Base-by-base conservation (phyloP, 2,888 invertebrate genomes). In the Balanococcus diminutus region DNA sequence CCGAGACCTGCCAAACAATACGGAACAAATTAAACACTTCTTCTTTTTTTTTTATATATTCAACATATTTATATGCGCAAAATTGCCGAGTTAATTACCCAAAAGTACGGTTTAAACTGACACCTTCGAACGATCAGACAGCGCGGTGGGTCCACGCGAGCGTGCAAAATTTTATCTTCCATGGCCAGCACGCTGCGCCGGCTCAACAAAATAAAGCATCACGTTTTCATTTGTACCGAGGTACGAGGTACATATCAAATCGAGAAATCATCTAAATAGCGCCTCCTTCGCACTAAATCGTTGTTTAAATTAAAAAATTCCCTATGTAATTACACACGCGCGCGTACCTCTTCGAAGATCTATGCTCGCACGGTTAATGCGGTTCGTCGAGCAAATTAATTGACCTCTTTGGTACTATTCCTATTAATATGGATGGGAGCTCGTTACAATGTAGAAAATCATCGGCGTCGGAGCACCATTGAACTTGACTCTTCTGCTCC, bases 241-340 rank as follows among this genome's bases (percentile, higher is more conserved):
- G n/a, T n/a, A n/a, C n/a, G n/a, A n/a, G n/a, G n/a, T n/a, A 46
- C 25, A 61, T 25, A 61, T 61, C 61, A 61, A 61, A 61, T 11
- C 11, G 22, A n/a, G n/a, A 72, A 32, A 25, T 67, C 32, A 72
- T 72, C 72, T 72, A 25, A 19, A 51, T 67, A n/a, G 72, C 72
- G 32, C 72, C 72, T 72, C n/a, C 3, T 61, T 31, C n/a, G 72
- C 31, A 31, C 72, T 31, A 72, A 28, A 31, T 72, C 16, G 72
- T 72, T 46, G 46, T 46, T 46, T 72, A 72, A 72, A 72, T 72
- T 72, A 72, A 72, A 72, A 72, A 72, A 72, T 72, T 31, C 72
- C 32, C 72, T 16, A 6, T 72, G 31, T 72, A 72, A 72, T 72
- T 72, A 72, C 72, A 61, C 25, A 61, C 61, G 61, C 25, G 61